Evolutionary conservation across 92 coral and sea anemone species (phyloP), one percentile per base, ranked within the genome.

Genomic region (Epizoanthus ramosus): DNA sequence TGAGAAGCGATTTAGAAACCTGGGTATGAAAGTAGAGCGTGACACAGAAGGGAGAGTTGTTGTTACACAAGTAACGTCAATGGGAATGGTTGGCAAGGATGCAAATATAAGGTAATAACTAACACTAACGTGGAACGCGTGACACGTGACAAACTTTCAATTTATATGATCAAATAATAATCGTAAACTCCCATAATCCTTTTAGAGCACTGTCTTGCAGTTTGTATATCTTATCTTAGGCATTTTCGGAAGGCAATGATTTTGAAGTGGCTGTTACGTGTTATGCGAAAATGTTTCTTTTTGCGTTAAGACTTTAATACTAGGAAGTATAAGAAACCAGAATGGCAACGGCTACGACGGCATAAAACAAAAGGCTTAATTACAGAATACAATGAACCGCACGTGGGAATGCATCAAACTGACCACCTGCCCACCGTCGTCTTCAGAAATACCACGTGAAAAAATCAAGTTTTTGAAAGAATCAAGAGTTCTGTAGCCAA

Each of bases 21-120:
- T 97, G 57, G 99, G 99, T 39, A 75, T 97, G 83, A 90, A 86
- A 61, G 88, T 91, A 52, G 79, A 87, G 54, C 54, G 79, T 9
- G 85, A 89, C 71, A 63, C 68, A 52, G 87, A 89, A 16, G 93
- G 97, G 57, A 85, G 84, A 35, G 75, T 89, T 60, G 45, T 80
- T 9, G 92, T 97, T 45, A 47, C 92, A 22, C 94, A 94, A 52
- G 87, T 97, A 41, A 86, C 95, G 9, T 80, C 95, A 17, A 89
- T 89, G 89, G 99, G 99, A 57, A 83, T 97, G 68, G 89, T 94
- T 65, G 98, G 94, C 75, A 97, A 92, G 86, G 97, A 97, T 72
- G 99, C 95, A 7, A 92, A 93, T 50, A 89, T 97, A 70, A 95
- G 97, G 98, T 95, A 70, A 33, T 50, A 16, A 23, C 22, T 50